Evolutionary conservation across 2,888 invertebrate species (phyloP), one percentile per base, ranked within the genome.

Genomic region (Folsomia manolachei): DNA sequence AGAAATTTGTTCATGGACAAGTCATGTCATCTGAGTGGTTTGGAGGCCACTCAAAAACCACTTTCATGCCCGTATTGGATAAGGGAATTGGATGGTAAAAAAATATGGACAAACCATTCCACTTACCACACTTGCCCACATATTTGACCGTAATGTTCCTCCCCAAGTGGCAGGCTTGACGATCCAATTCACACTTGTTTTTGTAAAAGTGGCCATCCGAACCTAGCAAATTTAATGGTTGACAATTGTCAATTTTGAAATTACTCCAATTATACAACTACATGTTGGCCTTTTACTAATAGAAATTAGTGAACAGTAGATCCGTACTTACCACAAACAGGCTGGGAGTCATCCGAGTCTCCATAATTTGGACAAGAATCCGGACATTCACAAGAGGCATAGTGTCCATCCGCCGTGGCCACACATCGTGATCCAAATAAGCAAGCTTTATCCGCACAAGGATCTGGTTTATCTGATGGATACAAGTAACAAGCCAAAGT

Each of bases 121-220:
- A 84, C 90, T 89, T 84, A 95, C 95, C 94, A 85, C 95, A 95
- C 85, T 92, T 91, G 73, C 95, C 95, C 78, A 88, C 88, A 82
- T 92, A 93, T 81, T 91, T 91, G 81, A 94, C 89, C 65, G 90
- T 90, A 81, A 95, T 90, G 83, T 91, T 91, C 76, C 88, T 87
- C 78, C 88, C 88, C 71, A 88, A 86, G 72, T 88, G 87, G 85
- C 95, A 96, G 14, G 94, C 91, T 65, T 90, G 88, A 78, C 89
- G 87, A 81, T 91, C 89, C 85, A 95, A 87, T 83, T 93, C 91
- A 86, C 95, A 96, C 81, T 91, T 90, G 82, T 91, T 93, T 72
- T 88, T 88, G 84, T 96, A 95, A 73, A 68, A 69, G 24, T 53
- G 63, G 11, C 79, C 79, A 70, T 77, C 76, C 23, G 75, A 74